phyloP scores from a whole-genome alignment of 2,888 invertebrate genomes.

The Leptopilina drosophilae region DNA sequence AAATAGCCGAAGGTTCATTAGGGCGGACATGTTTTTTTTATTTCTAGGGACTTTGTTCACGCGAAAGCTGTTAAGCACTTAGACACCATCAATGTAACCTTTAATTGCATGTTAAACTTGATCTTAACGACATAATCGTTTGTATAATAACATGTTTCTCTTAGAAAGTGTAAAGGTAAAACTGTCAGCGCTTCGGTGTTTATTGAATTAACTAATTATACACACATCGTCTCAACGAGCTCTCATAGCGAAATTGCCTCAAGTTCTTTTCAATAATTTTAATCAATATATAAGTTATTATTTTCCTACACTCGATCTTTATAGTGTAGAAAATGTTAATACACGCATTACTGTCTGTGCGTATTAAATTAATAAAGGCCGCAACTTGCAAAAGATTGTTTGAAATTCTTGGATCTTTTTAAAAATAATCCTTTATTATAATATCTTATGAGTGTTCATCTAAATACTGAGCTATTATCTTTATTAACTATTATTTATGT shows the following conservation, averaged over 20 bases:
- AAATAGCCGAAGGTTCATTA: slow-evolving; percentile 40
- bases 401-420: no score
- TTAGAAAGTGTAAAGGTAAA: slow-evolving; percentile 57
- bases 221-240: slow-evolving; percentile 5
- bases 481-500: no score
- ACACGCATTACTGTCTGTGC: neutral
- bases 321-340: neutral
- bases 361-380: neutral
- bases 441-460: no score
- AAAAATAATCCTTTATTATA: no score
- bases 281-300: neutral
- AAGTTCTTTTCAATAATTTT: slow-evolving; percentile 7
- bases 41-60: slow-evolving; percentile 45
- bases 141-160: slow-evolving; percentile 63
- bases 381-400: no score
- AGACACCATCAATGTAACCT: slow-evolving; percentile 53
- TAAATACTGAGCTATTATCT: no score
- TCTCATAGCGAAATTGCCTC: neutral
- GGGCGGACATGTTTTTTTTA: slow-evolving; percentile 50
- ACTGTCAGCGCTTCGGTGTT: slow-evolving; percentile 66
- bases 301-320: neutral
- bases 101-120: slow-evolving; percentile 64
- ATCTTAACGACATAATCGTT: slow-evolving; percentile 66
- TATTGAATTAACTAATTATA: slow-evolving; percentile 67
- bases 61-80: slow-evolving; percentile 7